Conservation (phyloP, 2,888 invertebrate species). For the Drosophila mulleri region DNA sequence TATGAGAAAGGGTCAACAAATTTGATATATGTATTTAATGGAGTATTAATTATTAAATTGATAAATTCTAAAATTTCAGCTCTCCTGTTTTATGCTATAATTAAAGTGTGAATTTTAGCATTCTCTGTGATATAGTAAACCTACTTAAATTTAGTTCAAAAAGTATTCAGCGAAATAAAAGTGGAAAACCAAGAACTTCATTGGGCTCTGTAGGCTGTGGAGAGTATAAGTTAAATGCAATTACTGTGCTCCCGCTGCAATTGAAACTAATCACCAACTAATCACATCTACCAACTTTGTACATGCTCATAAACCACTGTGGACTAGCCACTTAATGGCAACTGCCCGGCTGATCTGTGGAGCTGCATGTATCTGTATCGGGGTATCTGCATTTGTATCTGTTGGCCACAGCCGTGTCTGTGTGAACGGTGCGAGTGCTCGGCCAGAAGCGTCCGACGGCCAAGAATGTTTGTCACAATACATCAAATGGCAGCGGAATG, state of each 20-base stretch:
- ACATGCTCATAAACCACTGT: conserved; percentile 50
- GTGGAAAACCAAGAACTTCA: background rate
- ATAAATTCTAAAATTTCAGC: too few species aligned
- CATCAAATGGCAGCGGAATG: conserved; percentile 82
- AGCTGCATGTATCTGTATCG: conserved; percentile 9
- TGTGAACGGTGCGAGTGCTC: conserved; percentile 5
- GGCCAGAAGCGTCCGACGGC: conserved; percentile 35
- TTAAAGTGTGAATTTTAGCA: too few species aligned
- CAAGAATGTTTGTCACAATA: conserved; percentile 84
- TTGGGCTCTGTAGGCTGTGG: background rate
- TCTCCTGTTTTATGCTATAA: too few species aligned
- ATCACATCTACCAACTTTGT: conserved; percentile 53
- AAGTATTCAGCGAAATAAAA: too few species aligned
- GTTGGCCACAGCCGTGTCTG: conserved; percentile 11
- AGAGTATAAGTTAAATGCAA: conserved; percentile 29
- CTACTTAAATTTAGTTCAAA: too few species aligned
- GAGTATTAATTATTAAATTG: too few species aligned
- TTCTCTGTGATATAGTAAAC: too few species aligned
- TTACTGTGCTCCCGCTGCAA: conserved; percentile 36
- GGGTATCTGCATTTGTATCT: conserved; percentile 9
- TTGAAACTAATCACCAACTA: conserved; percentile 60
- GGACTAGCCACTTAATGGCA: conserved; percentile 41
- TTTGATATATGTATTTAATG: too few species aligned
- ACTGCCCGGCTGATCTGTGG: conserved; percentile 24
- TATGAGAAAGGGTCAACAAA: too few species aligned